Evolutionary conservation across 2,797 vertebrate species (phyloP).

Genomic region (Acipenser ruthenus): DNA sequence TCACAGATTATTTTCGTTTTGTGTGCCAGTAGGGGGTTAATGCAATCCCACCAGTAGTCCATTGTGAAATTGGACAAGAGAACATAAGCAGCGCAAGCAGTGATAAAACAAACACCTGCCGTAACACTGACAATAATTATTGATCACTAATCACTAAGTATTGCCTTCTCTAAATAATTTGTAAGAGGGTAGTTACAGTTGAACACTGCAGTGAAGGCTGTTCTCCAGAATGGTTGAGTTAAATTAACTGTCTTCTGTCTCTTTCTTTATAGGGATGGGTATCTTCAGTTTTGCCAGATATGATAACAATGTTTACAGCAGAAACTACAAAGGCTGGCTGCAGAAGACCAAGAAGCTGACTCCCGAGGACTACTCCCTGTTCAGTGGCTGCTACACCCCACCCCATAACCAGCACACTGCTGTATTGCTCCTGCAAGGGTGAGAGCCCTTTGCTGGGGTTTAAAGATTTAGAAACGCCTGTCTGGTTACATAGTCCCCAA

Average conservation of each 20-base stretch:
- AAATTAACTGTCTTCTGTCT: neutral
- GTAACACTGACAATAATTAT: too few species aligned
- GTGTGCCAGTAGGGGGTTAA: neutral
- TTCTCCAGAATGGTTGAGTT: too few species aligned
- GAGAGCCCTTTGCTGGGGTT: neutral
- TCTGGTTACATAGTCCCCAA: too few species aligned
- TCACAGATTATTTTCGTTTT: neutral
- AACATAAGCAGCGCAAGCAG: too few species aligned
- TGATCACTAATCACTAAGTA: too few species aligned
- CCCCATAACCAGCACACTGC: constrained; percentile 53
- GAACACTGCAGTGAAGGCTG: too few species aligned
- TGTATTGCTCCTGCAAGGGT: constrained; percentile 66
- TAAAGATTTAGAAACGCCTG: too few species aligned
- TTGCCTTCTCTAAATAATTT: too few species aligned
- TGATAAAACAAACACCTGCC: too few species aligned
- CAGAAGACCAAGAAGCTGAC: constrained; percentile 33
- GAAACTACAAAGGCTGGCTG: constrained; percentile 49
- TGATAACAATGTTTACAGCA: constrained; percentile 61
- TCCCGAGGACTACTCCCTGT: constrained; percentile 56
- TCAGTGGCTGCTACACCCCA: constrained; percentile 60
- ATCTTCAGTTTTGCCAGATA: constrained; percentile 80
- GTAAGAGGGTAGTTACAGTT: too few species aligned
- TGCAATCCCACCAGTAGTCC: too few species aligned
- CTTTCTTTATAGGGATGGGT: constrained; percentile 57
- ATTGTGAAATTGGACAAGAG: too few species aligned